Conservation (phyloP, 2,113 vertebrate species). For the zebrafish (Danio rerio) region GRCz12tu NC_133193.1:35879501-35880000, state of each 20-base stretch:
- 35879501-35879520: slow-evolving; percentile 62
- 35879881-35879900: too few species aligned
- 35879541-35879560: slow-evolving; percentile 69
- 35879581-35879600: slow-evolving; percentile 61
- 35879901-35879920: too few species aligned
- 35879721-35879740: slow-evolving; percentile 75
- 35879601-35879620: slow-evolving; percentile 1
- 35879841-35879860: slow-evolving; percentile 66
- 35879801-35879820: slow-evolving; percentile 69
- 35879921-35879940: too few species aligned
- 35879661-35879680: slow-evolving; percentile 26
- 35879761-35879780: slow-evolving; percentile 63
- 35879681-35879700: slow-evolving; percentile 62
- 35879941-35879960: too few species aligned
- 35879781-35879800: slow-evolving; percentile 72
- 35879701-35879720: slow-evolving; percentile 74
- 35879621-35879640: slow-evolving; percentile 33
- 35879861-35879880: not conserved
- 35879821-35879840: slow-evolving; percentile 71
- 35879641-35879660: slow-evolving; percentile 32
- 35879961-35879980: too few species aligned
- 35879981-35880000: too few species aligned
- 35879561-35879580: slow-evolving; percentile 63
- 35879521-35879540: slow-evolving; percentile 56
- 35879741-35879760: slow-evolving; percentile 76